Percentiles rank a stretch among this genome's conserved stretches.
These are phyloP conservation scores for Neomonachus schauinslandi DNA, from an alignment of 2,113 vertebrate species.

Conservation along the genomic window DNA sequence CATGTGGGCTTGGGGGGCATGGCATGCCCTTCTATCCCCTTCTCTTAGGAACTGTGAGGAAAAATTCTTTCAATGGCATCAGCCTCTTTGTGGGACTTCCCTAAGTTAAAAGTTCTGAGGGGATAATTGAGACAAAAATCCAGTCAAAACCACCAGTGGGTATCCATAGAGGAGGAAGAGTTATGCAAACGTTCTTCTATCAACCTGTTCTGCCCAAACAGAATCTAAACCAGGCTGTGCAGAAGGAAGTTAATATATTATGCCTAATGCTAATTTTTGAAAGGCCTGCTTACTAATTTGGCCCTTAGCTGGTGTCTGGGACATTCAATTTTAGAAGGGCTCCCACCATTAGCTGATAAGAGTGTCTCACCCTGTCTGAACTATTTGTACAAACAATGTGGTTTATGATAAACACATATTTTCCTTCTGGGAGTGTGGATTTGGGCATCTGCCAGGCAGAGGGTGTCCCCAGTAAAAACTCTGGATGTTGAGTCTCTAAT, in stretches of 20 bases:
- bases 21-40: not conserved
- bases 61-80: not conserved
- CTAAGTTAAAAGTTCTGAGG: not conserved
- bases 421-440: not conserved
- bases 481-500: not conserved
- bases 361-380: not conserved
- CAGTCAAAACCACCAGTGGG: not conserved
- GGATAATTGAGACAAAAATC: not conserved
- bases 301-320: not conserved
- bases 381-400: not conserved
- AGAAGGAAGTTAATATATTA: not conserved
- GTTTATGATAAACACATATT: not conserved
- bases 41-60: not conserved
- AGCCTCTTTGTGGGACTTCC: not conserved
- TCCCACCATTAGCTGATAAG: not conserved
- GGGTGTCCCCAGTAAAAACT: not conserved
- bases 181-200: not conserved
- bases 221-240: not conserved
- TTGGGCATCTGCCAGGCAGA: not conserved
- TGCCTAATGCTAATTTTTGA: not conserved
- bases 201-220: not conserved
- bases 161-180: not conserved
- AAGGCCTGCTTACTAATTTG: not conserved
- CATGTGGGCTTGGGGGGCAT: not conserved
- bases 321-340: not conserved